These are phyloP conservation scores for Pelodytes ibericus DNA, from an alignment of 2,797 vertebrate species.

Conservation along the genomic window DNA sequence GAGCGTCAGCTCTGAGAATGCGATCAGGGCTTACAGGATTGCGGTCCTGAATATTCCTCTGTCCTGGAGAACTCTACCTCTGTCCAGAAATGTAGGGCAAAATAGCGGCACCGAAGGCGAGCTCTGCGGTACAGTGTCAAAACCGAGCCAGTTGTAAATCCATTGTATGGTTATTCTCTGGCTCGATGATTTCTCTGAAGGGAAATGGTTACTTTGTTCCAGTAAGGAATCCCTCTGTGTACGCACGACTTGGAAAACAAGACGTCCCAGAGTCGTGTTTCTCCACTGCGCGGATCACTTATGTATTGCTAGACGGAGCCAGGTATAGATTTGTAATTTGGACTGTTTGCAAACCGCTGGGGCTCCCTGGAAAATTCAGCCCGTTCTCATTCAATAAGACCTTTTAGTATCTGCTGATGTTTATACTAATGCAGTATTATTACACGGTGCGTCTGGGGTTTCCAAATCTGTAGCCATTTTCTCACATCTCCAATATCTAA, in stretches of 20 bases:
- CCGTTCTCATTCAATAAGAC: neutral
- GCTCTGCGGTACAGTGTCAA: too few relatives aligned
- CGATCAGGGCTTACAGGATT: too few relatives aligned
- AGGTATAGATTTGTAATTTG: neutral
- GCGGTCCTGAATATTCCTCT: too few relatives aligned
- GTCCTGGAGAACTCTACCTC: too few relatives aligned
- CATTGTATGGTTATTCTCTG: too few relatives aligned
- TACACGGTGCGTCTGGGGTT: neutral
- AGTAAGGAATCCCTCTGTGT: neutral
- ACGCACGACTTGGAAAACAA: neutral
- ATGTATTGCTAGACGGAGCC: neutral
- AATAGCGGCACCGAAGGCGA: too few relatives aligned
- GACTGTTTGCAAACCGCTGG: neutral
- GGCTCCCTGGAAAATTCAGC: neutral
- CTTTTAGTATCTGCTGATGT: conserved; percentile 1
- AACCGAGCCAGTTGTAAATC: too few relatives aligned
- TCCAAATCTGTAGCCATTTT: neutral
- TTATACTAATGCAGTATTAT: neutral
- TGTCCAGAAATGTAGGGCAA: too few relatives aligned
- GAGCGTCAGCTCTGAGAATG: too few relatives aligned
- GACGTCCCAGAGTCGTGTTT: neutral
- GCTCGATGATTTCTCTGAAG: neutral
- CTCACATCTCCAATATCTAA: too few relatives aligned
- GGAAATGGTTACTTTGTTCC: neutral
- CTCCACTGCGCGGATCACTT: neutral